A percentile compares a stretch with the other conserved stretches of the same genome.
These are phyloP conservation scores for Synanthedon myopaeformis DNA, from an alignment of 2,888 invertebrate species.

Conservation along the genomic window DNA sequence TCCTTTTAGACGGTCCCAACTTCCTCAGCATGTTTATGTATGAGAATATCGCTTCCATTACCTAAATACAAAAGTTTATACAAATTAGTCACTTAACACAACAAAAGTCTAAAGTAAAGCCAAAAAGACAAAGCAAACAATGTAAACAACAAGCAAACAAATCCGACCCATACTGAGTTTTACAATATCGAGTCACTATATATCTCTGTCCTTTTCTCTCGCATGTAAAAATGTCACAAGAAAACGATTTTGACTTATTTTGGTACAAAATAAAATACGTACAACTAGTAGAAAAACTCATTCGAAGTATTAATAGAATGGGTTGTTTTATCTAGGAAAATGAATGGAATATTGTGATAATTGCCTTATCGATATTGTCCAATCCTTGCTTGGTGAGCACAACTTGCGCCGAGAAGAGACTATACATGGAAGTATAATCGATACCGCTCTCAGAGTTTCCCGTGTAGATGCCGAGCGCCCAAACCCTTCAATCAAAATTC, in stretches of 20 bases:
- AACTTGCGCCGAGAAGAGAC: conserved; percentile 79
- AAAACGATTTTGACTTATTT: not conserved
- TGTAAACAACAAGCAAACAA: too few relatives aligned
- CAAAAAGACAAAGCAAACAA: too few relatives aligned
- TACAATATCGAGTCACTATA: too few relatives aligned
- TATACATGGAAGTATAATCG: conserved; percentile 83
- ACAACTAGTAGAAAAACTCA: too few relatives aligned
- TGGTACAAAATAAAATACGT: conserved; percentile 1
- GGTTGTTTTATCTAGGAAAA: not conserved
- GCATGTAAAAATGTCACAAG: too few relatives aligned
- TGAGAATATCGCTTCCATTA: conserved; percentile 81
- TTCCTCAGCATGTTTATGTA: conserved; percentile 80
- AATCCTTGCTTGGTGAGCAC: conserved; percentile 84
- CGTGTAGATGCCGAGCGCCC: conserved; percentile 79
- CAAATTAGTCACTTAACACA: too few relatives aligned
- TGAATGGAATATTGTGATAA: not conserved
- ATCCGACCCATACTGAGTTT: too few relatives aligned
- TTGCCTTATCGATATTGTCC: conserved; percentile 73
- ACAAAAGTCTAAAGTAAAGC: too few relatives aligned
- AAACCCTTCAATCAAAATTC: conserved; percentile 65
- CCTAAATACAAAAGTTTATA: conserved; percentile 48
- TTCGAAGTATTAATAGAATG: not conserved
- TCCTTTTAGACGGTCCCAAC: conserved; percentile 75
- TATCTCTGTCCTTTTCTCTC: too few relatives aligned
- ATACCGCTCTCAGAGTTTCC: conserved; percentile 82